Conservation (phyloP, 2,888 invertebrate genomes). For the Synergus laeviventris region DNA sequence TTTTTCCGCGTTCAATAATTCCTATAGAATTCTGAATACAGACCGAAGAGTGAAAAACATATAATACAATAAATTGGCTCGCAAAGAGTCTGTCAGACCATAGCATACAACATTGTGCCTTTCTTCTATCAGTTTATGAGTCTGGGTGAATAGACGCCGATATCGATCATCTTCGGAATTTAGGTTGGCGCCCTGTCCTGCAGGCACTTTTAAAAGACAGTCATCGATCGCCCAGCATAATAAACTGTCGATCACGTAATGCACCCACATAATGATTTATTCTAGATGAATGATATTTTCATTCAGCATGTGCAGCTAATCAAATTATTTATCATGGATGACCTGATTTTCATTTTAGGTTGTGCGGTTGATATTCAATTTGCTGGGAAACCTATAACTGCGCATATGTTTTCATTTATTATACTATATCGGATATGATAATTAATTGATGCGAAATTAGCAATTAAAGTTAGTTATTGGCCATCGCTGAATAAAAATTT, state of each 20-base stretch:
- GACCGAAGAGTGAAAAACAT: neutral
- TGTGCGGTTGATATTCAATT: neutral
- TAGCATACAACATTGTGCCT: neutral
- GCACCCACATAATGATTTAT: conserved; percentile 12
- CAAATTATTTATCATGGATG: conserved; percentile 11
- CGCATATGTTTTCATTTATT: neutral
- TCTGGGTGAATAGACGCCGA: conserved; percentile 45
- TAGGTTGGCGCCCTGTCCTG: conserved; percentile 52
- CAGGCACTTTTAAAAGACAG: conserved; percentile 12
- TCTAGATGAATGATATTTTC: conserved; percentile 12
- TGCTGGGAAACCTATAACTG: neutral
- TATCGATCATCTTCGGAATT: conserved; percentile 54
- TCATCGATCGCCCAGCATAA: conserved; percentile 5
- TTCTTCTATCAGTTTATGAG: neutral
- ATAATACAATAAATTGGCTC: neutral
- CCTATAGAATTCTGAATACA: neutral
- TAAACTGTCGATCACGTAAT: conserved; percentile 22
- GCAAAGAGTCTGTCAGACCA: neutral
- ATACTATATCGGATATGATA: neutral
- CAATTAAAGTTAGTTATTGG: neutral
- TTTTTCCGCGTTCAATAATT: neutral
- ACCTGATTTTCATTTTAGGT: neutral
- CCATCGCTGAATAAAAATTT: neutral
- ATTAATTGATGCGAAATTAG: neutral
- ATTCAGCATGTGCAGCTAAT: conserved; percentile 9